These are phyloP conservation scores for Sylvilagus floridanus DNA, from an alignment of 2,797 vertebrate species.

Conservation along the genomic window DNA sequence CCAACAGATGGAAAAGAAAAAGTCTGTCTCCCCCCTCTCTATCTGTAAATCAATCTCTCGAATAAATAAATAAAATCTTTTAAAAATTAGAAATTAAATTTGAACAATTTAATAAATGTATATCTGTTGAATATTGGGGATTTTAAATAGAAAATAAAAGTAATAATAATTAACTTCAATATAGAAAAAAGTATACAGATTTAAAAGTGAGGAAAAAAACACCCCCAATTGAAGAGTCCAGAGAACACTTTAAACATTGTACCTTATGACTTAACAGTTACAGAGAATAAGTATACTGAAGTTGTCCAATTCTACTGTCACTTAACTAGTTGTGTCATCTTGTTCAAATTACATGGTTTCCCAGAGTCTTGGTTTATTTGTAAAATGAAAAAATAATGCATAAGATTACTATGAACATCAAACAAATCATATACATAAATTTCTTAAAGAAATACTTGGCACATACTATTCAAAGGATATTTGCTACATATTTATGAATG, in stretches of 20 bases:
- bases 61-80: no score
- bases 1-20: no score
- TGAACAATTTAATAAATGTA: background rate
- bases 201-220: background rate
- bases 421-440: background rate
- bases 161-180: background rate
- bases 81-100: background rate
- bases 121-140: background rate
- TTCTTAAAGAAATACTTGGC: constrained; percentile 23
- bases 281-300: background rate
- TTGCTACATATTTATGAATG: background rate
- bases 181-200: background rate
- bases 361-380: background rate
- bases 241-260: background rate
- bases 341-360: background rate
- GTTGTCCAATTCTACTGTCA: background rate
- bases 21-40: no score
- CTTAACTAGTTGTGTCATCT: background rate
- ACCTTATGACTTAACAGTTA: background rate
- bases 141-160: constrained; percentile 1
- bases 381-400: background rate
- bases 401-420: background rate
- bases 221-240: background rate
- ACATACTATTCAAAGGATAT: background rate
- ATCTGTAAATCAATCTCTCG: no score